A percentile compares a stretch with the other conserved stretches of the same genome.
phyloP scores from a whole-genome alignment of 2,888 invertebrate genomes.

The Glaucopsyche alexis region DNA sequence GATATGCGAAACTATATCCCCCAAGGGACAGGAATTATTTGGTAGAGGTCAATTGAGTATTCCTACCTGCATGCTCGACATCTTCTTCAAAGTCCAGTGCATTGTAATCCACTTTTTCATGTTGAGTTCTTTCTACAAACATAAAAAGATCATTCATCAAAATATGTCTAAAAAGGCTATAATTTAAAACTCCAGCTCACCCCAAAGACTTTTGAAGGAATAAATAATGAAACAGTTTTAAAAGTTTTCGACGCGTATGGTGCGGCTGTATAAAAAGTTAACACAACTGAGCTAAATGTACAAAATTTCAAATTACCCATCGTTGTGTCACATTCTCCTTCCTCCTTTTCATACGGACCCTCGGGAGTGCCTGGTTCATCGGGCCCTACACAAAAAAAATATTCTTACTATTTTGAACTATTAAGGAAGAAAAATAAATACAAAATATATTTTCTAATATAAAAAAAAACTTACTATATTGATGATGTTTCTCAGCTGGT shows the following conservation, averaged over 20 bases:
- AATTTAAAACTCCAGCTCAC: background rate
- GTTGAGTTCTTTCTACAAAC: conserved; percentile 56
- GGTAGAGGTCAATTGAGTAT: background rate
- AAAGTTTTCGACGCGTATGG: no score
- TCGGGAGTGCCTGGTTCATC: conserved; percentile 70
- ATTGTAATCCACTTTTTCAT: conserved; percentile 83
- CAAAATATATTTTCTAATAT: background rate
- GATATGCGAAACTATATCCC: no score
- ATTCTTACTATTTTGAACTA: no score
- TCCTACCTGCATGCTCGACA: conserved; percentile 73
- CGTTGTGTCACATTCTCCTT: conserved; percentile 71
- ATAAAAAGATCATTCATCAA: conserved; percentile 3
- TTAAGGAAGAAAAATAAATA: no score
- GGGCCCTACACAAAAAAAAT: conserved; percentile 45
- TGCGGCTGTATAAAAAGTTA: no score
- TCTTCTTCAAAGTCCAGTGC: conserved; percentile 86
- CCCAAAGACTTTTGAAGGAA: no score
- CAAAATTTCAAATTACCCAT: conserved; percentile 48
- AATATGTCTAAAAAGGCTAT: background rate
- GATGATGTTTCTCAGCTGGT: conserved; percentile 75
- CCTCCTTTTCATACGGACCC: conserved; percentile 62
- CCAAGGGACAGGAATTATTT: background rate
- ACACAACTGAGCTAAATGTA: no score
- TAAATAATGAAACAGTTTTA: no score
- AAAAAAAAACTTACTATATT: conserved; percentile 52